Evolutionary conservation across 2,797 vertebrate species (phyloP), one percentile per base, ranked within the genome.

Genomic region (Selene dorsalis): DNA sequence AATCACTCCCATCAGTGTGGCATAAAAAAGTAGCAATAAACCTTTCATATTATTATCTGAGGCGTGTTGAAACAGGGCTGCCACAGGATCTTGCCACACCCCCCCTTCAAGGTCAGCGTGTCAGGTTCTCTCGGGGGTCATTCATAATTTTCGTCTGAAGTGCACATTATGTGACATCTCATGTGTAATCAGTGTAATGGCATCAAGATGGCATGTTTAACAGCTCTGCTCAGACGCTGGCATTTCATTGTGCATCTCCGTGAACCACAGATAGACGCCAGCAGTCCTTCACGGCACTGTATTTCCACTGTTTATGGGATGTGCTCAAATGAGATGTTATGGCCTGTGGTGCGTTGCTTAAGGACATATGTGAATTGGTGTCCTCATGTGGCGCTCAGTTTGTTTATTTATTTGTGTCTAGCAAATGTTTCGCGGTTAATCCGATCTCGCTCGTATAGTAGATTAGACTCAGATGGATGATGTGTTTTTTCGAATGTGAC

Each of bases 141-240:
- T 75, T 77, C 26, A 39, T 81, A 39, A 55, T 73, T 67, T 75
- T 69, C 73, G 53, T 67, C 67, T 72, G 58, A n/a, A 3, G 47
- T 47, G 24, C 61, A 62, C 68, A 69, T 63, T 67, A 67, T 62
- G 60, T 20, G 22, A 62, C 74, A 60, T 55, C 69, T 81, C 76
- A n/a, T 80, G 79, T 78, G 68, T 74, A 90, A 85, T 84, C 73
- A 82, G 45, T 69, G 53, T 85, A 75, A 82, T 84, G 28, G 69
- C 76, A 67, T 84, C 73, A 79, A 73, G 72, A 69, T n/a, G 10
- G 58, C 65, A 28, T 84, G 79, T 87, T 86, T 64, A 81, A 83
- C 82, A 84, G 73, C 82, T 82, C 83, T 84, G 78, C 55, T 76
- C 12, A 45, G 62, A 28, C 7, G 4, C 80, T 75, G 71, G 45